Base-by-base conservation (phyloP, 2,797 vertebrate genomes). In the Crax fasciolata region DNA sequence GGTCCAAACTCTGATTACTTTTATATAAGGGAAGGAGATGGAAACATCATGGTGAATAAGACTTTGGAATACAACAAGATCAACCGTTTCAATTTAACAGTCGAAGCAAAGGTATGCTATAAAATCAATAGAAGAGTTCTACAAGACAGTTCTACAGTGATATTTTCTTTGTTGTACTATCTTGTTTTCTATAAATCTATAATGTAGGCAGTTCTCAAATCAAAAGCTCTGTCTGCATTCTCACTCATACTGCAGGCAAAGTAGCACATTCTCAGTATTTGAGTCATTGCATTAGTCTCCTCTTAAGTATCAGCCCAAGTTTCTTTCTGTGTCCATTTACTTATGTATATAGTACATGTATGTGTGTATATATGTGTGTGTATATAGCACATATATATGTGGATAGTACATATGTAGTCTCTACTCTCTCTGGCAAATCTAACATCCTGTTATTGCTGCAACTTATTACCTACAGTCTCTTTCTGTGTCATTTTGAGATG, bases 51-150 rank as follows among this genome's bases (percentile, higher is more conserved):
- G 38, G 54, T 98, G 94, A 97, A 55, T 18, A 97, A 77, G 67
- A 19, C 25, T 12, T 62, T 98, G 83, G 98, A 98, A 97, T 99
- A 98, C 97, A 98, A 98, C 38, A 5, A 14, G 15, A 61, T 62
- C 68, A 95, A 38, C 27, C n/a, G 58, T 16, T 98, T 98, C 96
- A 97, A 41, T 75, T 97, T 98, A 80, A 94, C 74, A 2, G 97
- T 98, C 48, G 91, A 94, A 65, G 98, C 98, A 17, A 95, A 95
- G 96, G 78, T 87, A 93, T 17, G 68, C 23, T 16, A n/a, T 8
- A 51, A 51, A 73, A 61, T 74, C n/a, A 46, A 35, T 80, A 58
- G 35, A 81, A 72, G 14, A 75, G 54, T 51, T 35, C 35, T 35
- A 35, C 30, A 16, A 7, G 3, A 2, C 10, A 74, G 21, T 48